Conservation (phyloP, 2,888 invertebrate genomes). For the Aspidiotus rigidus region DNA sequence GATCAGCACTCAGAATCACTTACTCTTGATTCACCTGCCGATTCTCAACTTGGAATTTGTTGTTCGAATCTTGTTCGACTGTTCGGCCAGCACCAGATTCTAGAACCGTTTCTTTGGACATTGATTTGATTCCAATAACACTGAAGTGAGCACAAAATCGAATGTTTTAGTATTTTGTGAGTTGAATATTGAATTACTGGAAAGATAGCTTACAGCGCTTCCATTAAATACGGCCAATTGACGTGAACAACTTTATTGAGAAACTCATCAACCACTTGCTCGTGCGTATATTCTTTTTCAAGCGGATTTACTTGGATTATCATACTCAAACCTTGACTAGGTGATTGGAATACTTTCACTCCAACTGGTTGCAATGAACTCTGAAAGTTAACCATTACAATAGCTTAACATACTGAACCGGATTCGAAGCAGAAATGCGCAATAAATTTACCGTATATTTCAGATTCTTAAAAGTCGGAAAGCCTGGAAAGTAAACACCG, state of each 20-base stretch:
- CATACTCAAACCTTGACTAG: constrained; percentile 72
- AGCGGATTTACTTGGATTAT: constrained; percentile 55
- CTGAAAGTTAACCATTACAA: constrained; percentile 44
- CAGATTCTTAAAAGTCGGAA: constrained; percentile 82
- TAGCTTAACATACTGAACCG: not conserved
- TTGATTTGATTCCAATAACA: constrained; percentile 6
- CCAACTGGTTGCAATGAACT: constrained; percentile 54
- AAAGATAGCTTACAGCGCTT: constrained; percentile 53
- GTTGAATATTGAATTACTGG: too few species aligned
- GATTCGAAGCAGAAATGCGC: constrained; percentile 1
- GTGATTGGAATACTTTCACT: constrained; percentile 82
- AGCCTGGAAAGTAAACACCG: constrained; percentile 74
- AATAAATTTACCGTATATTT: constrained; percentile 58
- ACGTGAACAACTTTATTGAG: constrained; percentile 69
- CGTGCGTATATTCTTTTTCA: constrained; percentile 37
- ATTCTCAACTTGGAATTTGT: not conserved
- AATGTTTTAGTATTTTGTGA: too few species aligned
- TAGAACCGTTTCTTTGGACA: constrained; percentile 5
- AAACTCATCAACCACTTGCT: constrained; percentile 47
- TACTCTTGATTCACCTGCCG: constrained; percentile 14
- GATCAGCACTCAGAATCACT: not conserved
- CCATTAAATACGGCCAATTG: constrained; percentile 87
- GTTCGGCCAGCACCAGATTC: constrained; percentile 15
- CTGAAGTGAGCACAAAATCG: constrained; percentile 22
- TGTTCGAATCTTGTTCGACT: not conserved